Evolutionary conservation across 2,888 invertebrate genomes (phyloP).

Genomic region (Catocala sponsa): DNA sequence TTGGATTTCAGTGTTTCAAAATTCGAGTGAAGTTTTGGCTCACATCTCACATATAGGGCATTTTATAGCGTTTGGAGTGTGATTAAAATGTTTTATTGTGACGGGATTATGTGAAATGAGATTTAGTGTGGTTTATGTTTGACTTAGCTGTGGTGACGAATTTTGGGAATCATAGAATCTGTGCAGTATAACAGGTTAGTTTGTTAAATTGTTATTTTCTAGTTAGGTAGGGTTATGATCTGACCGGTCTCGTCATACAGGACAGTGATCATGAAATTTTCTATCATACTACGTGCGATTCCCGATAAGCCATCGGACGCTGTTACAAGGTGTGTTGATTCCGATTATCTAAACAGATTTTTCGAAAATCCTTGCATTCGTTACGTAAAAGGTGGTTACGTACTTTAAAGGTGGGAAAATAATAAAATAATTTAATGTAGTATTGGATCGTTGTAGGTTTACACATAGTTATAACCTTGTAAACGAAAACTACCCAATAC

Average conservation of each 20-base stretch:
- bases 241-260: slow-evolving; percentile 27
- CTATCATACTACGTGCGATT: slow-evolving; percentile 35
- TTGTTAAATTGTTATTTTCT: slow-evolving; percentile 32
- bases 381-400: not conserved
- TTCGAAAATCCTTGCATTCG: slow-evolving; percentile 1
- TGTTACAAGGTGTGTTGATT: slow-evolving; percentile 14
- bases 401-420: not conserved
- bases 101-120: slow-evolving; percentile 53
- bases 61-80: slow-evolving; percentile 58
- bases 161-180: slow-evolving; percentile 40
- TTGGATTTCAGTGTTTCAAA: slow-evolving; percentile 65
- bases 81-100: slow-evolving; percentile 58
- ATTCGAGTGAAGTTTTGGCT: slow-evolving; percentile 44
- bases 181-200: slow-evolving; percentile 54
- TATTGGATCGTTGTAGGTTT: no score
- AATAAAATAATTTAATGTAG: no score
- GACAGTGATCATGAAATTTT: slow-evolving; percentile 26
- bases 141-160: slow-evolving; percentile 37
- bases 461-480: no score
- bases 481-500: no score
- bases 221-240: slow-evolving; percentile 16
- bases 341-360: slow-evolving; percentile 25
- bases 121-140: slow-evolving; percentile 57
- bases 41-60: slow-evolving; percentile 44
- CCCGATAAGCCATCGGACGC: slow-evolving; percentile 42